These are phyloP conservation scores for Parotia lawesii DNA, from an alignment of 2,113 vertebrate species.

Conservation along the genomic window DNA sequence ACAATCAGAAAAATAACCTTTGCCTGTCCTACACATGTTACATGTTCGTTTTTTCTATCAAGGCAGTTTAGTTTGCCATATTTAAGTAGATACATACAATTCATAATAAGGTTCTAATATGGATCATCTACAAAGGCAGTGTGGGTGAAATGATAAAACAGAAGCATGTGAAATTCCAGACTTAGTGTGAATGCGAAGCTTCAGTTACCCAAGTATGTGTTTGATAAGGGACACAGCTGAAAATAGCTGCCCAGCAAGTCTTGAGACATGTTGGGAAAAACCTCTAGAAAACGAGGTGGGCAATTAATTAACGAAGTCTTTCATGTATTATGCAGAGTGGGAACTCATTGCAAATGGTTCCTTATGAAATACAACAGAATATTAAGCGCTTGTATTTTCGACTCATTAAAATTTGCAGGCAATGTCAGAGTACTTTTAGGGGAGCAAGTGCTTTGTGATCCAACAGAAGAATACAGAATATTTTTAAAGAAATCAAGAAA, in stretches of 20 bases:
- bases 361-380: background rate
- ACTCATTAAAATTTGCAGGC: background rate
- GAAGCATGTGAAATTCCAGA: background rate
- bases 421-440: background rate
- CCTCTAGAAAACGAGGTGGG: background rate
- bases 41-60: fast-evolving
- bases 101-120: background rate
- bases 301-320: background rate
- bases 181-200: background rate
- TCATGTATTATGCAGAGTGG: background rate
- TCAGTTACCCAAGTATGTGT: background rate
- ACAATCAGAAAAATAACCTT: background rate
- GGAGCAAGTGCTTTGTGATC: background rate
- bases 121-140: background rate
- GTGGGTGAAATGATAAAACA: background rate
- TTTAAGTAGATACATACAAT: background rate
- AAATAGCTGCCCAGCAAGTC: background rate
- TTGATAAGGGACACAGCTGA: background rate
- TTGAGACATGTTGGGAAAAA: background rate
- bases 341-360: background rate
- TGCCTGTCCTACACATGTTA: background rate
- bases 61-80: background rate
- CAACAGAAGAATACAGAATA: background rate
- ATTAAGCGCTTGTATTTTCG: background rate
- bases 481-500: background rate